Percentiles rank a stretch among this genome's conserved stretches.
Evolutionary conservation across 2,888 invertebrate species (phyloP).

Genomic region (Dolichomitus sp.): DNA sequence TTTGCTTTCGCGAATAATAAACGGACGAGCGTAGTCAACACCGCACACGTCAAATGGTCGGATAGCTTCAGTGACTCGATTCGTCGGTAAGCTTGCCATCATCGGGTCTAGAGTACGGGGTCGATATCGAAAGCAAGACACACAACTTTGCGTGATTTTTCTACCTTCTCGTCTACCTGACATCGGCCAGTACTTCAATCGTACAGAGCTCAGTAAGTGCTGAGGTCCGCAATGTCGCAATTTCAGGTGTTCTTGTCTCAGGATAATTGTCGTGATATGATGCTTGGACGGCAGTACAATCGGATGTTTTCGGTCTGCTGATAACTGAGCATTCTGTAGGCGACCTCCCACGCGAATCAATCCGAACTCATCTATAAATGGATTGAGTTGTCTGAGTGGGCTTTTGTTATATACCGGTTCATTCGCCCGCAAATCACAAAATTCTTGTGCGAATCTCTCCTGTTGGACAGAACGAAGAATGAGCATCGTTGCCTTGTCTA

Average conservation of each 20-base stretch:
- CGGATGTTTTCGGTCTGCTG: conserved; percentile 45
- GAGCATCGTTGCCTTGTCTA: not conserved
- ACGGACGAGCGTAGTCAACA: conserved; percentile 60
- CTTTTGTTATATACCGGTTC: not conserved
- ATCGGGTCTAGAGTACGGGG: conserved; percentile 19
- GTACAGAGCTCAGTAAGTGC: conserved; percentile 62
- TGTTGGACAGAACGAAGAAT: not conserved
- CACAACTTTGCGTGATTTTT: conserved; percentile 44
- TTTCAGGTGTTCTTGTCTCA: conserved; percentile 64
- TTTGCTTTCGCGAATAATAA: conserved; percentile 65
- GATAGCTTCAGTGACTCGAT: conserved; percentile 11
- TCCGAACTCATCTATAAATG: conserved; percentile 50
- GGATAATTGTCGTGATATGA: conserved; percentile 44
- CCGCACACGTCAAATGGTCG: conserved; percentile 73
- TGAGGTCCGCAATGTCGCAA: conserved; percentile 68
- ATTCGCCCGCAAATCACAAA: not conserved
- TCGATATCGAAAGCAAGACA: conserved; percentile 53
- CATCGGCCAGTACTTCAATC: conserved; percentile 76
- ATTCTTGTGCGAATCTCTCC: not conserved
- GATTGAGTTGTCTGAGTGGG: conserved; percentile 37
- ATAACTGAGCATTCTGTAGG: conserved; percentile 49
- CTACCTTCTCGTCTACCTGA: conserved; percentile 63
- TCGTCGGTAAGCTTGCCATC: conserved; percentile 2
- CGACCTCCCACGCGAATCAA: conserved; percentile 65
- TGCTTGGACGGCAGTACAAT: conserved; percentile 45